Conservation (phyloP, 2,113 vertebrate species). For the Genyomyrus donnyi region DNA sequence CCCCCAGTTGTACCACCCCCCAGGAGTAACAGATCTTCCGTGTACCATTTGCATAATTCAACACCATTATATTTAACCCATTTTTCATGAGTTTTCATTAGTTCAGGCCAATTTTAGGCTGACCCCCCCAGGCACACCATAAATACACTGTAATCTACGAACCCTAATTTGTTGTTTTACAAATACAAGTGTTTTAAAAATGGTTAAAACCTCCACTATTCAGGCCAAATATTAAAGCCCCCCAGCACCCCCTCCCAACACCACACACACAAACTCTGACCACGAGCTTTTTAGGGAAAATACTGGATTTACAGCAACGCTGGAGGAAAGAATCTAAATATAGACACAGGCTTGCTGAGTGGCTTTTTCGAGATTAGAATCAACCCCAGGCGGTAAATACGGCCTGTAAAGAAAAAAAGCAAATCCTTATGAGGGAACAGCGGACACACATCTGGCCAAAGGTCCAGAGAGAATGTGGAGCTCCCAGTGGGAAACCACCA, state of each 20-base stretch:
- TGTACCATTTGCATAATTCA: neutral
- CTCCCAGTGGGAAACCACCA: neutral
- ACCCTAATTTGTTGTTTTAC: neutral
- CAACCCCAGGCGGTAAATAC: neutral
- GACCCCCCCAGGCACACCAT: neutral
- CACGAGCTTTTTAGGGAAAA: neutral
- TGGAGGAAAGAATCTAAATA: neutral
- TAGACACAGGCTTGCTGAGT: neutral
- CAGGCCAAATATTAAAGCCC: neutral
- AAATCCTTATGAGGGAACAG: neutral
- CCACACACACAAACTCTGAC: neutral
- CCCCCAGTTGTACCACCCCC: neutral
- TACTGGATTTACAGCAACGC: neutral
- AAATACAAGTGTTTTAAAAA: neutral
- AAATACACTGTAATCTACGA: neutral
- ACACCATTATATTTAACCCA: neutral
- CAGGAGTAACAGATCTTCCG: neutral
- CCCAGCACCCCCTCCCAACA: neutral
- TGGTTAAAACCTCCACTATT: neutral
- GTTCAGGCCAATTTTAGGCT: neutral
- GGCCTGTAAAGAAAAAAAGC: neutral
- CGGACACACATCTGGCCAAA: neutral
- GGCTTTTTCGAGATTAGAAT: neutral
- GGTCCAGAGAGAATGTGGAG: neutral
- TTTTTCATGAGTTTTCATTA: neutral